phyloP scores from a whole-genome alignment of 2,113 vertebrate genomes.

The Parotia lawesii region DNA sequence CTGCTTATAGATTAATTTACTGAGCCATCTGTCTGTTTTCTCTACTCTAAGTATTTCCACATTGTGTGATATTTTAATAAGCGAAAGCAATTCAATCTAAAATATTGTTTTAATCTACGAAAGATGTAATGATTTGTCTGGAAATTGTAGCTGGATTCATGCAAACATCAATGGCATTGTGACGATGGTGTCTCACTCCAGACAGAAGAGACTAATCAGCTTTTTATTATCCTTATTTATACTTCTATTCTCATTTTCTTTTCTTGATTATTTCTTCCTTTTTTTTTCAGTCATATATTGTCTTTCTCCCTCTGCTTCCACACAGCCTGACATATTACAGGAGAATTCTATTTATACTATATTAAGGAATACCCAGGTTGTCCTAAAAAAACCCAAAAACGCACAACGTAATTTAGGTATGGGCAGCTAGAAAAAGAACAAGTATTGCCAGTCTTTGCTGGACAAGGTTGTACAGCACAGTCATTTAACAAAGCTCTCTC shows the following conservation, averaged over 20 bases:
- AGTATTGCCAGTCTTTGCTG: neutral
- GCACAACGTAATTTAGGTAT: neutral
- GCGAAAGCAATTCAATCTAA: slow-evolving; percentile 25
- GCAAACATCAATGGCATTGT: neutral
- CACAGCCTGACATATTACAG: neutral
- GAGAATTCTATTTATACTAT: neutral
- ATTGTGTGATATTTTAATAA: slow-evolving; percentile 25
- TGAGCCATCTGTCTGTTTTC: slow-evolving; percentile 66
- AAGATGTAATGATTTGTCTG: slow-evolving; percentile 50
- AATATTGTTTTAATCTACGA: slow-evolving; percentile 60
- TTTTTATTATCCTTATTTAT: slow-evolving; percentile 62
- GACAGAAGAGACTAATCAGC: neutral
- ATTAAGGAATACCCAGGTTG: neutral
- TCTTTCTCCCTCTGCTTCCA: neutral
- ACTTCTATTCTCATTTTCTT: slow-evolving; percentile 22
- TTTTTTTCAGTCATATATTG: neutral
- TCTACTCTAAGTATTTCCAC: slow-evolving; percentile 21
- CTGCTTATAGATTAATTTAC: slow-evolving; percentile 66
- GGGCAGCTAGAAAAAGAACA: neutral
- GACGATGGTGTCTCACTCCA: slow-evolving; percentile 12
- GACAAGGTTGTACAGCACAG: neutral
- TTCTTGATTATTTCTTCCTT: neutral
- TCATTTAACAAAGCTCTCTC: neutral
- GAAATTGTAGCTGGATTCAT: slow-evolving; percentile 40
- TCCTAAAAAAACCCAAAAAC: accelerated